phyloP scores from a whole-genome alignment of 2,888 invertebrate species.

The Drosophila setosimentum region DNA sequence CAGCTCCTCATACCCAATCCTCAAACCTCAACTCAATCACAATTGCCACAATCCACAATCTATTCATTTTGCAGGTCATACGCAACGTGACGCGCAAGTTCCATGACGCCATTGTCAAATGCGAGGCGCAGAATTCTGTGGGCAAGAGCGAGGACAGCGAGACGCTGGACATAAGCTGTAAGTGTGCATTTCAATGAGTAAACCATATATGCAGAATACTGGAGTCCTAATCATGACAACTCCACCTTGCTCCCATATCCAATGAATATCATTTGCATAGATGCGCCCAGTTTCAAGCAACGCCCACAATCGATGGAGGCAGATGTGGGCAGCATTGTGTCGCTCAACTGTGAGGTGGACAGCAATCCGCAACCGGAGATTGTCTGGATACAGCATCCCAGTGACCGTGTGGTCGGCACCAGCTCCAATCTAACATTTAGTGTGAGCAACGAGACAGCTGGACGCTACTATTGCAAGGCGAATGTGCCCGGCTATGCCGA shows the following conservation, averaged over 20 bases:
- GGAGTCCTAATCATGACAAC: not conserved
- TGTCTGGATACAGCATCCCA: constrained; percentile 94
- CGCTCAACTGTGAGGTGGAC: constrained; percentile 94
- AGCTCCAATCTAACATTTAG: constrained; percentile 92
- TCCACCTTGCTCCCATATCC: not conserved
- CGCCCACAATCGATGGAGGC: constrained; percentile 92
- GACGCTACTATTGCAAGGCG: constrained; percentile 95
- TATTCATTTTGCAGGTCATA: constrained; percentile 86
- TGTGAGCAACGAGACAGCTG: constrained; percentile 92
- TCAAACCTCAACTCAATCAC: constrained; percentile 16
- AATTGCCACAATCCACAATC: constrained; percentile 5
- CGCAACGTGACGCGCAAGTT: constrained; percentile 92
- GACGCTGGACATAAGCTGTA: constrained; percentile 95
- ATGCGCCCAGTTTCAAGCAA: constrained; percentile 93
- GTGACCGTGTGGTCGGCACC: constrained; percentile 90
- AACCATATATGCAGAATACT: not conserved
- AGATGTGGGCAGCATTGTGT: constrained; percentile 91
- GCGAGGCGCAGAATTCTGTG: constrained; percentile 96
- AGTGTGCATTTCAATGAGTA: constrained; percentile 85
- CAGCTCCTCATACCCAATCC: constrained; percentile 7
- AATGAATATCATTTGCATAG: constrained; percentile 84
- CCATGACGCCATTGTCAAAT: constrained; percentile 95
- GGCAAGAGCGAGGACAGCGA: constrained; percentile 95
- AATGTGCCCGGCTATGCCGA: constrained; percentile 94
- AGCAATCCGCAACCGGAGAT: constrained; percentile 96